Evolutionary conservation across 2,113 vertebrate genomes (phyloP).

Genomic region (Caracal caracal): DNA sequence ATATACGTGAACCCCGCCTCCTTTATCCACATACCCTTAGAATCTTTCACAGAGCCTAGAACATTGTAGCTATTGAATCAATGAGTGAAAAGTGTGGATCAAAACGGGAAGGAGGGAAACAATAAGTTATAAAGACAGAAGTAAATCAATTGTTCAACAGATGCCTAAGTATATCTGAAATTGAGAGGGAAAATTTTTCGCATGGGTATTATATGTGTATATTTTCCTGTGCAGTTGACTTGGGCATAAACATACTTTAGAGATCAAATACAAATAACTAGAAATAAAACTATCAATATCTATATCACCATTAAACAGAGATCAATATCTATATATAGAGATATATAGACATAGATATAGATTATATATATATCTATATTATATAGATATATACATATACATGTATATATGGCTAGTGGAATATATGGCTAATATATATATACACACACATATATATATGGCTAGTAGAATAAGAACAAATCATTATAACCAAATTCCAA

Average conservation of each 20-base stretch:
- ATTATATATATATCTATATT: not conserved
- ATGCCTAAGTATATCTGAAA: not conserved
- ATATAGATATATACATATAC: not conserved
- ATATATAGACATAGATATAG: too few species aligned
- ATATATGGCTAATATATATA: too few species aligned
- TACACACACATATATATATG: not conserved
- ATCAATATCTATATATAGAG: not conserved
- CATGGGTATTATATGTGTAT: not conserved
- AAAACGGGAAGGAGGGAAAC: not conserved
- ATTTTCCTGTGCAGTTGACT: not conserved
- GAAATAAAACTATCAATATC: conserved; percentile 23
- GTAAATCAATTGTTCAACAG: not conserved
- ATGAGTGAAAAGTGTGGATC: not conserved
- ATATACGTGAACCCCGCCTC: not conserved
- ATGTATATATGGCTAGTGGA: not conserved
- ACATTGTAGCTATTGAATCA: not conserved
- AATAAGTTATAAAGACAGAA: not conserved
- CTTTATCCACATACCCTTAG: not conserved
- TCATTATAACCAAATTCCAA: not conserved
- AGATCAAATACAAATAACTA: not conserved
- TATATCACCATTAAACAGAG: conserved; percentile 13
- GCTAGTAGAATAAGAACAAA: not conserved
- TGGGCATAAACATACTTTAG: not conserved
- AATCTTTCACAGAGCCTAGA: not conserved
- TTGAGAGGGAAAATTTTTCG: not conserved